Evolutionary conservation across 2,888 invertebrate genomes (phyloP), one percentile per base, ranked within the genome.

Genomic region (Heliconius charithonia): DNA sequence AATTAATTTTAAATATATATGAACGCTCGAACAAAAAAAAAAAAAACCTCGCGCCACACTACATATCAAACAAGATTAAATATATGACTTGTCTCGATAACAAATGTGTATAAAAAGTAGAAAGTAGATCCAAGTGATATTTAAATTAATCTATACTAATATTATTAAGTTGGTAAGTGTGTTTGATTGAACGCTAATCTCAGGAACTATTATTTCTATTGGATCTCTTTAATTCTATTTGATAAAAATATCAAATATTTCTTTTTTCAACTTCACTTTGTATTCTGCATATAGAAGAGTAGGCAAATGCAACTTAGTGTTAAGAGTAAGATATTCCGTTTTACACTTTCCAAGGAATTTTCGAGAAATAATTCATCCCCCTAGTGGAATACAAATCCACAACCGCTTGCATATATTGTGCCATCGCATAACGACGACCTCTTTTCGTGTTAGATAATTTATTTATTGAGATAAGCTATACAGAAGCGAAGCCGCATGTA

Each of bases 101-200:
- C 69, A 69, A 69, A 69, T 69, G 70, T 45, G 19, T 13, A 29
- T 25, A 22, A 29, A 62, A 70, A 29, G 19, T 67, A 27, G 78
- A 75, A 80, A 78, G 78, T 79, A 72, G 75, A 82, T 78, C 79
- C 10, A 69, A 79, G 72, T 76, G 63, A 63, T 80, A 78, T 75
- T 78, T 78, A 78, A 81, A 81, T 81, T 80, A 78, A 82, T 82
- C 81, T 69, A n/a, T 59, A 59, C 9, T 59, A 59, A 59, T 59
- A 12, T n/a, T 12, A 59, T 59, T n/a, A 59, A n/a, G 12, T 59
- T 59, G n/a, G 9, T 4, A 3, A n/a, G n/a, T 59, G 10, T n/a
- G 59, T 59, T 59, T n/a, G 59, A 7, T n/a, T n/a, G 12, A 1
- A 12, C 59, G 12, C 12, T 59, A 4, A 59, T n/a, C n/a, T n/a